phyloP scores from a whole-genome alignment of 2,113 vertebrate genomes.

The Albula goreensis region DNA sequence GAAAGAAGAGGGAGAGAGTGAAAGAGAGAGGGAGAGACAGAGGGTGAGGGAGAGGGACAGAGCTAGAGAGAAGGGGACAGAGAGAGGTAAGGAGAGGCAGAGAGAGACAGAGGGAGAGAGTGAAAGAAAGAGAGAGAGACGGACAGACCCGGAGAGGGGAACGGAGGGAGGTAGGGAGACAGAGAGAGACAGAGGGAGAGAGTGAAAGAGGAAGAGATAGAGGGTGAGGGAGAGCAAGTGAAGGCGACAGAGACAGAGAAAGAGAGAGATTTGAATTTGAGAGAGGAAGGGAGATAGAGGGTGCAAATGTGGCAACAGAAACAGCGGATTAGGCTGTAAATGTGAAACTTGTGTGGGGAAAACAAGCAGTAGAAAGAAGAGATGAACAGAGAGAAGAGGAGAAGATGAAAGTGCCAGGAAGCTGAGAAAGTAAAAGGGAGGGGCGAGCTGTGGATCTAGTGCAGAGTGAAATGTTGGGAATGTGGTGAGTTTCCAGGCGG shows the following conservation, averaged over 20 bases:
- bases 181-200: conserved; percentile 47
- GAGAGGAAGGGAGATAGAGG: neutral
- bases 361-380: conserved; percentile 3
- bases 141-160: conserved; percentile 46
- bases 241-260: conserved; percentile 44
- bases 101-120: conserved; percentile 33
- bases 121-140: conserved; percentile 41
- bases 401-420: neutral
- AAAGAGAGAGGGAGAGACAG: conserved; percentile 25
- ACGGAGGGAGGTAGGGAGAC: conserved; percentile 19
- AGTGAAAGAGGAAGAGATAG: conserved; percentile 20
- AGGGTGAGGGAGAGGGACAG: conserved; percentile 24
- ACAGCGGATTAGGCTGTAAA: conserved; percentile 69
- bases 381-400: neutral
- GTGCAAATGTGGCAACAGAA: conserved; percentile 31
- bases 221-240: conserved; percentile 29
- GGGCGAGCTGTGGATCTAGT: neutral
- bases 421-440: neutral
- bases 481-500: neutral
- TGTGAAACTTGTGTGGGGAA: conserved; percentile 67
- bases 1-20: neutral
- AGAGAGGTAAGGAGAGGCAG: conserved; percentile 16
- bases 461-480: neutral
- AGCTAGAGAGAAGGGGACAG: neutral
- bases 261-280: conserved; percentile 36